Evolutionary conservation across 2,888 invertebrate species (phyloP).

Genomic region (Argyra leucocephala): DNA sequence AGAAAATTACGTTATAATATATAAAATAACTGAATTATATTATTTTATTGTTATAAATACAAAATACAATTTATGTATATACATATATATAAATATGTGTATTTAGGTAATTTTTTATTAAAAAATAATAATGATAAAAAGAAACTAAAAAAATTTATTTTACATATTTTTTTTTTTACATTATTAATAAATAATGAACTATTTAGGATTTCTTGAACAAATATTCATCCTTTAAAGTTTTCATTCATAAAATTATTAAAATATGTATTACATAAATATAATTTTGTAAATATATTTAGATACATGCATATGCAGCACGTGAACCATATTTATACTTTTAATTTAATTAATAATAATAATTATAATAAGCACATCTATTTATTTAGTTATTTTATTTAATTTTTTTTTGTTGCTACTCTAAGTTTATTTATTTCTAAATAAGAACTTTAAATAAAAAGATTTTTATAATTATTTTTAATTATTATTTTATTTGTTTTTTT

Average conservation of each 20-base stretch:
- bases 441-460: conserved; percentile 11
- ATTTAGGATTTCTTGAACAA: conserved; percentile 28
- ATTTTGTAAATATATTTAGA: neutral
- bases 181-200: neutral
- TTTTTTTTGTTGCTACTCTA: conserved; percentile 12
- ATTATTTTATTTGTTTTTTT: conserved; percentile 12
- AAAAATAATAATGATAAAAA: neutral
- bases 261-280: neutral
- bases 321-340: too few relatives aligned
- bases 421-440: conserved; percentile 12
- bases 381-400: conserved; percentile 13
- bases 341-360: too few relatives aligned
- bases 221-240: conserved; percentile 26
- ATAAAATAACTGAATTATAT: too few relatives aligned
- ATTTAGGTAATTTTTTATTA: neutral
- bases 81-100: too few relatives aligned
- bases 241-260: neutral
- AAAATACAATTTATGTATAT: too few relatives aligned
- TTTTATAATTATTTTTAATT: conserved; percentile 8
- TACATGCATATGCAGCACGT: neutral
- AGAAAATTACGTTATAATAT: too few relatives aligned
- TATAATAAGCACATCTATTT: too few relatives aligned
- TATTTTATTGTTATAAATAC: too few relatives aligned
- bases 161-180: neutral
- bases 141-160: conserved; percentile 5